A percentile compares a stretch with the other conserved stretches of the same genome.
Conservation (phyloP, 2,888 invertebrate species). For the Reticulitermes lucifugus region DNA sequence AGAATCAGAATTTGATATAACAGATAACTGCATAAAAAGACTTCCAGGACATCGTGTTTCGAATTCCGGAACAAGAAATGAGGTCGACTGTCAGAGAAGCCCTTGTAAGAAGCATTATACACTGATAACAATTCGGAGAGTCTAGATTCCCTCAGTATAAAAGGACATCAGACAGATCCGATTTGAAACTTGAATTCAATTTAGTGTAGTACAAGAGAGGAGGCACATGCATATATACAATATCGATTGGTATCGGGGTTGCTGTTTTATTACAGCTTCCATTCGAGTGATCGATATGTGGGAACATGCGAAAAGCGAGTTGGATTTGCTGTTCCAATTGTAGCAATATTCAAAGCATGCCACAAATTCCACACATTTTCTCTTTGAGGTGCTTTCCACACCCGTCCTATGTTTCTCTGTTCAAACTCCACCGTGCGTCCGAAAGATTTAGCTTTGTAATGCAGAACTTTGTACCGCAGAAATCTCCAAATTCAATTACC, state of each 20-base stretch:
- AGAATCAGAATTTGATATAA: no score
- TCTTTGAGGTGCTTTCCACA: slow-evolving; percentile 41
- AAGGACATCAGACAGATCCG: slow-evolving; percentile 18
- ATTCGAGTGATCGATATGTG: slow-evolving; percentile 38
- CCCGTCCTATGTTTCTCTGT: slow-evolving; percentile 25
- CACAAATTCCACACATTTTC: slow-evolving; percentile 47
- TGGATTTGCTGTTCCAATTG: slow-evolving; percentile 24
- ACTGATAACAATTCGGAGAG: slow-evolving; percentile 21
- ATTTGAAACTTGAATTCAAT: slow-evolving; percentile 41
- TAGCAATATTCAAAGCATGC: slow-evolving; percentile 47
- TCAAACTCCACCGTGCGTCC: background rate
- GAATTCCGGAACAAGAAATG: background rate
- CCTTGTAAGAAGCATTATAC: background rate
- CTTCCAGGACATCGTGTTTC: background rate
- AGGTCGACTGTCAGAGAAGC: background rate
- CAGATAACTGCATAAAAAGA: no score
- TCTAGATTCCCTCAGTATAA: background rate
- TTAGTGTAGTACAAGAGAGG: slow-evolving; percentile 8
- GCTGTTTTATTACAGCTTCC: slow-evolving; percentile 39
- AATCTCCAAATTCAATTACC: background rate
- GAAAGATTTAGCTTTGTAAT: background rate
- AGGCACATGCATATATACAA: background rate
- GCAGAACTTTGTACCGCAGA: background rate
- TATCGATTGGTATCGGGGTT: slow-evolving; percentile 42
- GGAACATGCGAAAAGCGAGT: slow-evolving; percentile 32